Evolutionary conservation across 2,888 invertebrate genomes (phyloP).

Genomic region (Eilema griseolum): DNA sequence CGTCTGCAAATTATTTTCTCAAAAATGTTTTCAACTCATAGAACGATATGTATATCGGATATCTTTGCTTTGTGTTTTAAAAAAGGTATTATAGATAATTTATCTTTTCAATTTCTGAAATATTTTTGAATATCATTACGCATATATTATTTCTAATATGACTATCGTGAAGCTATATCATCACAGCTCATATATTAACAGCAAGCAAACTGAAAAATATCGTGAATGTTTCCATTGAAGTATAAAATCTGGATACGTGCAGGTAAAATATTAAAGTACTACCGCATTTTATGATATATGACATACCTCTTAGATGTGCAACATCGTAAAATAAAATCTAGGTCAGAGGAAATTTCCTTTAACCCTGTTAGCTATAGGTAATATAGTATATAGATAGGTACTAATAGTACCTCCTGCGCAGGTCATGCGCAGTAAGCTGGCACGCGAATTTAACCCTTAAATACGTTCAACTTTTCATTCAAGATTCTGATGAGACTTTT

Average conservation of each 20-base stretch:
- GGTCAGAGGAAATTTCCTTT: conserved; percentile 72
- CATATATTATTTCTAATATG: neutral
- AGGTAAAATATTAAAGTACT: conserved; percentile 22
- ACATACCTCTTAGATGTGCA: conserved; percentile 47
- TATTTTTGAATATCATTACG: too few species aligned
- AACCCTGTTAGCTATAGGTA: conserved; percentile 58
- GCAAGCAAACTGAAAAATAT: neutral
- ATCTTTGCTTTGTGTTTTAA: neutral
- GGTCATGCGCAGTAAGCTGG: conserved; percentile 72
- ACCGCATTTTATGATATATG: conserved; percentile 53
- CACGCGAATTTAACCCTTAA: conserved; percentile 61
- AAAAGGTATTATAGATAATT: neutral
- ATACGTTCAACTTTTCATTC: conserved; percentile 57
- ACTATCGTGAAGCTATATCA: neutral
- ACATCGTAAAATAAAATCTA: conserved; percentile 66
- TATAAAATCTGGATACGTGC: neutral
- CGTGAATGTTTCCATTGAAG: neutral
- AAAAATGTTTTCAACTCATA: neutral
- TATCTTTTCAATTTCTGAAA: too few species aligned
- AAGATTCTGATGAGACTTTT: conserved; percentile 61
- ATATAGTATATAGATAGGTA: conserved; percentile 53
- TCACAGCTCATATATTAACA: neutral
- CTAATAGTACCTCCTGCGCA: conserved; percentile 75
- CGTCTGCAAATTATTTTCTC: neutral
- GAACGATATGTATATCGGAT: neutral